A percentile compares a stretch with the other conserved stretches of the same genome.
Conservation (phyloP, 2,888 invertebrate species). For the Argyresthia albistria region DNA sequence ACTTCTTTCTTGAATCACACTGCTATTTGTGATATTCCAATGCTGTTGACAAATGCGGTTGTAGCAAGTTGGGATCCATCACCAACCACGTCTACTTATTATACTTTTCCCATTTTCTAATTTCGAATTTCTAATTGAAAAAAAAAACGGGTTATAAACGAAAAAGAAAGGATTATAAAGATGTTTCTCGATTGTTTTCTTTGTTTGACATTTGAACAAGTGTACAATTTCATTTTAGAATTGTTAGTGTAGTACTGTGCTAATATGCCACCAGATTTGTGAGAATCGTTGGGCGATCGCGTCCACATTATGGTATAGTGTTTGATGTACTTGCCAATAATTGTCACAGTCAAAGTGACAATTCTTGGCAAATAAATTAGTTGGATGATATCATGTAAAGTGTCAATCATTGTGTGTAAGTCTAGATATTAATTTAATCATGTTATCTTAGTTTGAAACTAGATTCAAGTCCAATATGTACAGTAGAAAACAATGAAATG, state of each 20-base stretch:
- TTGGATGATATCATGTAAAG: slow-evolving; percentile 32
- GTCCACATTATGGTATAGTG: slow-evolving; percentile 42
- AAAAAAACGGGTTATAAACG: too few relatives aligned
- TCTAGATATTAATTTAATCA: slow-evolving; percentile 51
- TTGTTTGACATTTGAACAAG: too few relatives aligned
- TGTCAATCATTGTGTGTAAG: slow-evolving; percentile 63
- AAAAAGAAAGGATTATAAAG: too few relatives aligned
- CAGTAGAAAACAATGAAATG: slow-evolving; percentile 32
- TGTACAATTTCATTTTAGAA: too few relatives aligned
- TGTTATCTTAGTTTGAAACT: slow-evolving; percentile 61
- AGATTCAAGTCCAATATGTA: slow-evolving; percentile 44
- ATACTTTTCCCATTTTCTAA: too few relatives aligned
- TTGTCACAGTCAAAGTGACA: slow-evolving; percentile 38
- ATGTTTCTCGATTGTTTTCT: too few relatives aligned
- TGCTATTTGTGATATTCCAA: not conserved
- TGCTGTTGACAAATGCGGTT: not conserved
- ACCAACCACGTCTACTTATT: too few relatives aligned
- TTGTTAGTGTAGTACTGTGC: too few relatives aligned
- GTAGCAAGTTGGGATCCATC: too few relatives aligned
- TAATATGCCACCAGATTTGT: not conserved
- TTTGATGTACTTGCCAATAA: slow-evolving; percentile 43
- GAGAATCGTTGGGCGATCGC: slow-evolving; percentile 66
- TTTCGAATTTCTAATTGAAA: too few relatives aligned
- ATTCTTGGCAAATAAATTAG: slow-evolving; percentile 32
- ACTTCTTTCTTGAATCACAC: too few relatives aligned